phyloP scores from a whole-genome alignment of 2,888 invertebrate genomes.

The Phaedon cochleariae region DNA sequence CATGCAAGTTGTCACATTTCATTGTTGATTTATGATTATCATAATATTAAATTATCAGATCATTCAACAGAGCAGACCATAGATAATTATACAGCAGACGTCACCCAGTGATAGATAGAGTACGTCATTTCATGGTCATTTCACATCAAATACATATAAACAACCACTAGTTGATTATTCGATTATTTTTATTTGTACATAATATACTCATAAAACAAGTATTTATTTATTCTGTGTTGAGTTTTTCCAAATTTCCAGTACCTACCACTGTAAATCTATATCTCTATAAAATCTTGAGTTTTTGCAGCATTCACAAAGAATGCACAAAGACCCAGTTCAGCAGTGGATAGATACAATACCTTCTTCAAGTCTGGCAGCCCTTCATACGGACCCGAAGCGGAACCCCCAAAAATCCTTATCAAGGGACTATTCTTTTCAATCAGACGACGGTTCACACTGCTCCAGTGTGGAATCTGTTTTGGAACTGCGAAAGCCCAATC shows the following conservation, averaged over 20 bases:
- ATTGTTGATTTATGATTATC: background rate
- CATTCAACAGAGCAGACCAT: slow-evolving; percentile 15
- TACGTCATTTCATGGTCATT: too few species aligned
- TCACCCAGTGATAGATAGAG: too few species aligned
- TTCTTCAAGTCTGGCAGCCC: slow-evolving; percentile 38
- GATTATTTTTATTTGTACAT: too few species aligned
- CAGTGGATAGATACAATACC: slow-evolving; percentile 81
- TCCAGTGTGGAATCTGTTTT: slow-evolving; percentile 84
- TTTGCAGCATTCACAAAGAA: slow-evolving; percentile 29
- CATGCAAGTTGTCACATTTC: too few species aligned
- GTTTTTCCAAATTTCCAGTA: too few species aligned
- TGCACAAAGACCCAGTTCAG: slow-evolving; percentile 74
- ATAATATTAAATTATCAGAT: background rate
- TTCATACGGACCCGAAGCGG: slow-evolving; percentile 26
- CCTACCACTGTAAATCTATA: too few species aligned
- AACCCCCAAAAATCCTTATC: slow-evolving; percentile 49
- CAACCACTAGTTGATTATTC: slow-evolving; percentile 36
- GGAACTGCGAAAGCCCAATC: slow-evolving; percentile 85
- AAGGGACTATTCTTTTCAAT: slow-evolving; percentile 59
- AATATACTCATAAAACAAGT: too few species aligned
- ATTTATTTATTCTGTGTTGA: too few species aligned
- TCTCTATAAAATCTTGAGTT: too few species aligned
- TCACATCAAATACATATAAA: slow-evolving; percentile 19
- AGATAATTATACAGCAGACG: too few species aligned
- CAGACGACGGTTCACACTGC: slow-evolving; percentile 68